phyloP scores from a whole-genome alignment of 2,888 invertebrate genomes.

The Aleiodes alternator region DNA sequence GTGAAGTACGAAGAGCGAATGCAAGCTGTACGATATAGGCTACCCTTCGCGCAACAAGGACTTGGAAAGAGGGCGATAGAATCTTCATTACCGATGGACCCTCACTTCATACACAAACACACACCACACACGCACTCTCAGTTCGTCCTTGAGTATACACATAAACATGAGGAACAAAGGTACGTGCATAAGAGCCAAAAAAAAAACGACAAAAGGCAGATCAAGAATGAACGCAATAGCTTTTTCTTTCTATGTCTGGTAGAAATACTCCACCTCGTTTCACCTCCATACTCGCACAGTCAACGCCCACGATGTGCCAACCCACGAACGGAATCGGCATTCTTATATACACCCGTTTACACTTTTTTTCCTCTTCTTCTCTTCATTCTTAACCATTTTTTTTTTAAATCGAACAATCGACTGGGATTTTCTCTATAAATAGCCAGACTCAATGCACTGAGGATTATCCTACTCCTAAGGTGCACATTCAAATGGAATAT shows the following conservation, averaged over 20 bases:
- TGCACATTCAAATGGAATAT: slow-evolving; percentile 23
- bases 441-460: slow-evolving; percentile 15
- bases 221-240: slow-evolving; percentile 14
- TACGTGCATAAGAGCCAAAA: neutral
- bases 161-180: slow-evolving; percentile 12
- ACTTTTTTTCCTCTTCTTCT: neutral
- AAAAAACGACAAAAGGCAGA: slow-evolving; percentile 4
- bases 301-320: slow-evolving; percentile 29
- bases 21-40: too few species aligned
- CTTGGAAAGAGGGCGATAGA: slow-evolving; percentile 19
- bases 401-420: slow-evolving; percentile 27
- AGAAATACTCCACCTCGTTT: slow-evolving; percentile 35
- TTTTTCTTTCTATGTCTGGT: slow-evolving; percentile 13
- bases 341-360: slow-evolving; percentile 30
- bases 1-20: slow-evolving; percentile 12
- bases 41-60: neutral
- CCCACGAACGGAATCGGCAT: slow-evolving; percentile 36
- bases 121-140: too few species aligned
- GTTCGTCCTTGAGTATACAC: slow-evolving; percentile 12
- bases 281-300: slow-evolving; percentile 10
- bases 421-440: slow-evolving; percentile 33
- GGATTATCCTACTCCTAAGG: slow-evolving; percentile 26
- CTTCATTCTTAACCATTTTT: neutral
- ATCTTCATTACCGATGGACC: slow-evolving; percentile 37
- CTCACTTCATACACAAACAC: too few species aligned